Evolutionary conservation across 2,888 invertebrate species (phyloP).

Genomic region (Entomobrya proxima): DNA sequence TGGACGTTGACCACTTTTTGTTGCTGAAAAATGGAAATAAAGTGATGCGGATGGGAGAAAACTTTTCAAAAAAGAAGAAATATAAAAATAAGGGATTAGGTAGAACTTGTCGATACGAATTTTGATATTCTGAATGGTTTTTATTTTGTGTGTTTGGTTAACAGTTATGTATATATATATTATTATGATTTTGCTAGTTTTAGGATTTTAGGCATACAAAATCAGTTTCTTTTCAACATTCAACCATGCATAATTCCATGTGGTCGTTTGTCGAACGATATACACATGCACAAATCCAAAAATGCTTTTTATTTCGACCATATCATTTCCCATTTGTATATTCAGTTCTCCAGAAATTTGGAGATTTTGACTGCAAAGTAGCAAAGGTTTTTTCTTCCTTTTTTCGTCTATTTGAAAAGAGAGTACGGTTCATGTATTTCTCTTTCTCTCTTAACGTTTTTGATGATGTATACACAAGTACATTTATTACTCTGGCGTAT

Average conservation of each 20-base stretch:
- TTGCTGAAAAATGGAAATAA: neutral
- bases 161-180: neutral
- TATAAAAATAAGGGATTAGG: slow-evolving; percentile 20
- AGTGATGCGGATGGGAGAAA: neutral
- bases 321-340: neutral
- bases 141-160: neutral
- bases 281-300: neutral
- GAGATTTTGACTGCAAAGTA: slow-evolving; percentile 8
- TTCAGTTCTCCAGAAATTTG: slow-evolving; percentile 7
- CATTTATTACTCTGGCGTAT: slow-evolving; percentile 16
- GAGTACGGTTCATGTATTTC: neutral
- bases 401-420: neutral
- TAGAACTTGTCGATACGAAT: neutral
- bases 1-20: slow-evolving; percentile 3
- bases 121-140: neutral
- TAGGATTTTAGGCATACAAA: neutral
- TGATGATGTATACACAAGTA: slow-evolving; percentile 15
- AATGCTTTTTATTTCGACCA: neutral
- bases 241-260: neutral
- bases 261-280: neutral
- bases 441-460: neutral
- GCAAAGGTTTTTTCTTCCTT: neutral
- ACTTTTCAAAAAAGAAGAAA: neutral
- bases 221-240: slow-evolving; percentile 1
- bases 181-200: neutral